Percentiles rank a stretch among this genome's conserved stretches.
Conservation (phyloP, 2,888 invertebrate species). For the Trisateles emortualis region DNA sequence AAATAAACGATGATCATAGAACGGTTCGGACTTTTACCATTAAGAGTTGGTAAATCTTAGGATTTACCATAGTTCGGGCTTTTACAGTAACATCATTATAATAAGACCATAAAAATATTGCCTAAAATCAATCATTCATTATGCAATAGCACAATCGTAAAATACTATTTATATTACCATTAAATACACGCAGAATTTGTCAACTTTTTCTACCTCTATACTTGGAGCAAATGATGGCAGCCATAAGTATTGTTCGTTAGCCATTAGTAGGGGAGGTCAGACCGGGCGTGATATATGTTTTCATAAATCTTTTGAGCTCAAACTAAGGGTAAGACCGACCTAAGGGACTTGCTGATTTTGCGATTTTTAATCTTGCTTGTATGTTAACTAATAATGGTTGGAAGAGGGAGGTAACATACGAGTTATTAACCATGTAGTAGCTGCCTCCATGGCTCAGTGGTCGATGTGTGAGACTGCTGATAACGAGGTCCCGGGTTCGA, state of each 20-base stretch:
- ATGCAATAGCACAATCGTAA: not conserved
- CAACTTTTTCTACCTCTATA: conserved; percentile 21
- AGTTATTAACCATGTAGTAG: too few species aligned
- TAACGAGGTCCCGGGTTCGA: too few species aligned
- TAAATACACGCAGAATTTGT: conserved; percentile 27
- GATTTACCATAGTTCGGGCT: too few species aligned
- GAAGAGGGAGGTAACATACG: not conserved
- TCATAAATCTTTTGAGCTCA: conserved; percentile 68
- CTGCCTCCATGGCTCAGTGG: too few species aligned
- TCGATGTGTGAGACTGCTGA: too few species aligned
- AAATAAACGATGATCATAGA: too few species aligned
- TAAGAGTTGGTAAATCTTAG: too few species aligned
- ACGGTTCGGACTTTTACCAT: too few species aligned
- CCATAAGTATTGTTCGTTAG: conserved; percentile 36
- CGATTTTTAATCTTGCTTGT: conserved; percentile 5
- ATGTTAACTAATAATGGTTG: not conserved
- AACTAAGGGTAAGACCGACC: conserved; percentile 51
- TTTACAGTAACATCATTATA: too few species aligned
- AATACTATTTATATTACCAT: not conserved
- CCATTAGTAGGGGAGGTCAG: conserved; percentile 53
- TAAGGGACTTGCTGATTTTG: not conserved
- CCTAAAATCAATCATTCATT: not conserved
- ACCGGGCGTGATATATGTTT: conserved; percentile 67
- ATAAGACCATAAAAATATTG: too few species aligned
- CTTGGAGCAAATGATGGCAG: conserved; percentile 25